Conservation (phyloP, 2,113 vertebrate species). For the Aepyceros melampus region DNA sequence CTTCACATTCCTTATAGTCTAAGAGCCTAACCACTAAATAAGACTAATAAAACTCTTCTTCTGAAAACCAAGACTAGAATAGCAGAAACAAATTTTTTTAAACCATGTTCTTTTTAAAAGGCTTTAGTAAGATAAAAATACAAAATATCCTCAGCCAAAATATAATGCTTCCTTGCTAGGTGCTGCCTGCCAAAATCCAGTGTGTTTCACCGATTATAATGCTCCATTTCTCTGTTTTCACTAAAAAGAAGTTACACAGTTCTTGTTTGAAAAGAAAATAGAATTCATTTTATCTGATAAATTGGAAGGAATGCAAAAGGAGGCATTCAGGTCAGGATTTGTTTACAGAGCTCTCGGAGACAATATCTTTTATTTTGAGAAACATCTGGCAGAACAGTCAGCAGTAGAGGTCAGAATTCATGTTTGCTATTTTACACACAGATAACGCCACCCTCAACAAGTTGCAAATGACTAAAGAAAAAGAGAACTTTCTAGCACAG, state of each 20-base stretch:
- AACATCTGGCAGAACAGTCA: constrained; percentile 73
- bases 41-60: not conserved
- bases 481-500: not conserved
- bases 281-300: constrained; percentile 59
- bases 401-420: constrained; percentile 62
- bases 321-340: constrained; percentile 73
- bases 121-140: constrained; percentile 53
- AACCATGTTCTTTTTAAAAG: not conserved
- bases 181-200: not conserved
- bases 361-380: constrained; percentile 73
- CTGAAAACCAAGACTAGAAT: not conserved
- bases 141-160: constrained; percentile 3
- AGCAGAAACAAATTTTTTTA: not conserved
- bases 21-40: not conserved
- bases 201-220: not conserved
- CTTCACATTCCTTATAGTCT: not conserved
- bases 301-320: constrained; percentile 65
- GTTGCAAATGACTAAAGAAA: not conserved
- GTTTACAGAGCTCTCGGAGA: constrained; percentile 71
- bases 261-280: constrained; percentile 63
- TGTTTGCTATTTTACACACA: not conserved
- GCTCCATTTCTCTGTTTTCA: not conserved
- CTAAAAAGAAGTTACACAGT: constrained; percentile 63
- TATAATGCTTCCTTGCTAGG: not conserved
- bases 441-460: not conserved